These are phyloP conservation scores for Megaustenia siamemsis DNA, from an alignment of 2,888 invertebrate species.

Conservation along the genomic window DNA sequence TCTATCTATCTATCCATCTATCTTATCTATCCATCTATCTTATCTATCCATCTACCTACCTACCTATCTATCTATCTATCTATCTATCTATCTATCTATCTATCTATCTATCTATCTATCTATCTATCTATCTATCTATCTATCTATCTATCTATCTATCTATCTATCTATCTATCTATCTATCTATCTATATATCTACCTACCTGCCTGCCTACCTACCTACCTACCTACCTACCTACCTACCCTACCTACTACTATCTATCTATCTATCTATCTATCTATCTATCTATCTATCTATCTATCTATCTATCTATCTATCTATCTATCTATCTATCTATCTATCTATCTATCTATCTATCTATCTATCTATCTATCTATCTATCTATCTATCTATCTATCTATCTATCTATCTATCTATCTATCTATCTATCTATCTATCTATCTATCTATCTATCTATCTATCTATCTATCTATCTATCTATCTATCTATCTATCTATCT, in stretches of 20 bases:
- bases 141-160: background rate
- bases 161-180: background rate
- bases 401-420: background rate
- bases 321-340: background rate
- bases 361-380: background rate
- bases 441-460: background rate
- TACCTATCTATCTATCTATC: no score
- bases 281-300: background rate
- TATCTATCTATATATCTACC: background rate
- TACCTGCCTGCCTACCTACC: background rate
- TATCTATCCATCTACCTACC: no score
- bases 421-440: background rate
- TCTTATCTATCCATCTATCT: no score
- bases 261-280: background rate
- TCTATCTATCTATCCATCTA: no score
- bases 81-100: conserved; percentile 12
- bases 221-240: background rate
- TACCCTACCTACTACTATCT: background rate
- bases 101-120: no score
- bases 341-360: background rate
- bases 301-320: background rate
- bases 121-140: background rate
- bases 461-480: background rate
- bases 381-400: background rate
- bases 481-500: background rate